Percentiles rank a stretch among this genome's conserved stretches.
Conservation (phyloP, 1,140 invertebrate genomes). For the Drosophila mayri region DNA sequence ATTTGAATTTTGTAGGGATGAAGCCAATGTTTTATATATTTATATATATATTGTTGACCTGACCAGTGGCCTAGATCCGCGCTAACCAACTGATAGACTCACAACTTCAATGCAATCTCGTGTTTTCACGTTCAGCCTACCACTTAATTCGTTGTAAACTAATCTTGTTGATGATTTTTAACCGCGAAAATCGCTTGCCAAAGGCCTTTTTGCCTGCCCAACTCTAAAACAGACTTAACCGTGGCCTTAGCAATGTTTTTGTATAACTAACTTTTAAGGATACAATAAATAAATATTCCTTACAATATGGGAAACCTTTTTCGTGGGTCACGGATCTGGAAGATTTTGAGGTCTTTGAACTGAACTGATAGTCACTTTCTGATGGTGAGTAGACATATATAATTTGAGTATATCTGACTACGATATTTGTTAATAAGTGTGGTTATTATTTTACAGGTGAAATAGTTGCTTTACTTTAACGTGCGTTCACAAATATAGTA, state of each 20-base stretch:
- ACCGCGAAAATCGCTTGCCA: slow-evolving; percentile 56
- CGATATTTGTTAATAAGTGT: not conserved
- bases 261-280: slow-evolving; percentile 68
- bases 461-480: not conserved
- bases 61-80: slow-evolving; percentile 16
- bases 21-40: slow-evolving; percentile 44
- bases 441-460: not conserved
- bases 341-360: too few relatives aligned
- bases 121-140: slow-evolving; percentile 36
- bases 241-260: slow-evolving; percentile 59
- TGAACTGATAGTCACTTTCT: too few relatives aligned
- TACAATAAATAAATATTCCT: slow-evolving; percentile 51
- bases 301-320: not conserved
- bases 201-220: slow-evolving; percentile 57
- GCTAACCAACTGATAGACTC: slow-evolving; percentile 54
- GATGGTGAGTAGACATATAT: too few relatives aligned
- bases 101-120: slow-evolving; percentile 60
- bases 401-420: not conserved
- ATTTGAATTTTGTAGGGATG: slow-evolving; percentile 15
- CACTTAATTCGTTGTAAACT: slow-evolving; percentile 59
- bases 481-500: not conserved
- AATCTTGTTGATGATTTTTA: slow-evolving; percentile 73
- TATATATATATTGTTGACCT: slow-evolving; percentile 20
- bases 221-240: slow-evolving; percentile 51
- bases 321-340: not conserved